Evolutionary conservation across 2,113 vertebrate species (phyloP), one percentile per base, ranked within the genome.

Genomic region (Chrysochloris asiatica): DNA sequence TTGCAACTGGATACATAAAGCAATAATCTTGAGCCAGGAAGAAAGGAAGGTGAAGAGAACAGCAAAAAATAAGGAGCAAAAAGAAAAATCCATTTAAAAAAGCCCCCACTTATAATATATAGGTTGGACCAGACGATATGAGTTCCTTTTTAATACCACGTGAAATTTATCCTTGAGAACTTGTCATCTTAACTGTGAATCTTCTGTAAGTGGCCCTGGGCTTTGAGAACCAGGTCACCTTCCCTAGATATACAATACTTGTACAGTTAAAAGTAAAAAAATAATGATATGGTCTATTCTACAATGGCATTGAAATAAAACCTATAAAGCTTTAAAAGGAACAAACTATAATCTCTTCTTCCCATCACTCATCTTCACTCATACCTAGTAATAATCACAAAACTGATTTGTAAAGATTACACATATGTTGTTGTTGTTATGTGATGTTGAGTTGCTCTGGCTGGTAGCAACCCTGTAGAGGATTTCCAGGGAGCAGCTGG

Each of bases 31-130:
- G 48, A 88, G 11, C 28, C 59, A 13, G 0, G 33, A n/a, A 33
- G 11, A 72, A 52, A 92, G 52, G 12, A 82, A 48, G 2, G 54
- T 30, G 54, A 73, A 83, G 14, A 91, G 81, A 79, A 71, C 12
- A 77, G 79, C 10, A 78, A 63, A 38, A n/a, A 86, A 81, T 30
- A 71, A 85, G 87, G 3, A 43, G 26, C 50, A 94, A 88, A 77
- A 73, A 2, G 0, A 21, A 2, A 84, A 93, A 71, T 14, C 56
- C 63, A 94, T 48, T 26, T 10, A 10, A 56, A 75, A 16, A 30
- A 83, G 28, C 14, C 50, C 7, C 33, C 86, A 33, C 30, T 95
- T 94, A 26, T 41, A n/a, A 86, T 83, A 10, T 4, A 14, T 48
- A 52, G 19, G 26, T 48, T 50, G 38, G 90, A 21, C 4, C 9